phyloP scores from a whole-genome alignment of 2,113 vertebrate genomes.

The Porphyrio hochstetteri region DNA sequence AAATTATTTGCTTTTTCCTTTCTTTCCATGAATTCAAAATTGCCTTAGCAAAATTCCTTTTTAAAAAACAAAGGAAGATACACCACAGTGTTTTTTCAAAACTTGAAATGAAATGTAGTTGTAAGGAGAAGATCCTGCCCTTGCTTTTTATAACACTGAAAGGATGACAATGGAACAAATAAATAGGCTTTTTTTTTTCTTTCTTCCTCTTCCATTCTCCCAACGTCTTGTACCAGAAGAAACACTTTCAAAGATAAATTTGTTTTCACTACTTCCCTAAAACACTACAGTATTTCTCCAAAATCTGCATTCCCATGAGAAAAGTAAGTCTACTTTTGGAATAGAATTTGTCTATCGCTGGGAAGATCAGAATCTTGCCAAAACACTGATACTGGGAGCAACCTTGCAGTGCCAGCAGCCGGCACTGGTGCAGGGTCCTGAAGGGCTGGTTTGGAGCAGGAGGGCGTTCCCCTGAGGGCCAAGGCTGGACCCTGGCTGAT shows the following conservation, averaged over 20 bases:
- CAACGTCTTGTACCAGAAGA: not conserved
- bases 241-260: not conserved
- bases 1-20: not conserved
- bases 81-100: not conserved
- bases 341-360: not conserved
- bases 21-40: not conserved
- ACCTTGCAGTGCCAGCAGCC: fast-evolving
- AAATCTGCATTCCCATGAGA: not conserved
- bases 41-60: not conserved
- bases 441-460: not conserved
- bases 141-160: not conserved
- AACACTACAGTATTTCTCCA: not conserved
- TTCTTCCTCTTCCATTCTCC: not conserved
- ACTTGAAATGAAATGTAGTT: not conserved
- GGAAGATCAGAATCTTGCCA: not conserved
- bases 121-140: not conserved
- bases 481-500: not conserved
- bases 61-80: not conserved
- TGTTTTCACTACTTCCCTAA: not conserved
- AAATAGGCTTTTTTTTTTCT: not conserved
- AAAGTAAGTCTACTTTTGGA: not conserved
- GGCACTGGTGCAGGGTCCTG: not conserved
- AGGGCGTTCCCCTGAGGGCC: not conserved
- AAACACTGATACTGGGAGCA: fast-evolving
- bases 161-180: not conserved